These are phyloP conservation scores for Patella ulyssiponensis DNA, from an alignment of 2,888 invertebrate genomes.

Conservation along the genomic window DNA sequence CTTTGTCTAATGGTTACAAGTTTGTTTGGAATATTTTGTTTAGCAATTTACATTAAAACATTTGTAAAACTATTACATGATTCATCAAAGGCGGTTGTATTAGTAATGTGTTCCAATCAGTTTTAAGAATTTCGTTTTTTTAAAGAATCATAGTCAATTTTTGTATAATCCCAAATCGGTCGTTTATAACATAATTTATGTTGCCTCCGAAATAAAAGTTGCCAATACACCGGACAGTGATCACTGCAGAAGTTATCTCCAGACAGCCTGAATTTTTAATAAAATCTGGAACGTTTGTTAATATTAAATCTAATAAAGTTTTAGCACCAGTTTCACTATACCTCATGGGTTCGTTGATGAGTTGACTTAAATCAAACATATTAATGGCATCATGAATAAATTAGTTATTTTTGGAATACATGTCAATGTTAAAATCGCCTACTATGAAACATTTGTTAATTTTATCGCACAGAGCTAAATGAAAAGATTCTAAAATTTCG, in stretches of 20 bases:
- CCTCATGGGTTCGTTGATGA: neutral
- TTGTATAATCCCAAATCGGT: neutral
- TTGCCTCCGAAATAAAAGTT: neutral
- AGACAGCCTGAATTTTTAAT: neutral
- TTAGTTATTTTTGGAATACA: neutral
- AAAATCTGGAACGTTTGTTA: neutral
- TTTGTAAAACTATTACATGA: neutral
- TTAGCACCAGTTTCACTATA: neutral
- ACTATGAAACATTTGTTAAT: neutral
- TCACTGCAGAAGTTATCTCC: neutral
- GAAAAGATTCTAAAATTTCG: constrained; percentile 3
- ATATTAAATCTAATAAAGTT: neutral
- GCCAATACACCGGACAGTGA: constrained; percentile 1
- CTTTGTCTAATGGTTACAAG: neutral
- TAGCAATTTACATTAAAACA: neutral
- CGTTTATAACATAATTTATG: neutral
- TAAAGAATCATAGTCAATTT: neutral
- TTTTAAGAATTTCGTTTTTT: neutral
- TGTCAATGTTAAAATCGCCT: constrained; percentile 2
- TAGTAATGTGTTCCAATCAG: neutral
- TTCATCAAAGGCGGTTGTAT: neutral
- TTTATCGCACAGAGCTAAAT: neutral
- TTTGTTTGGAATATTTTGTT: neutral
- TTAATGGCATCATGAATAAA: constrained; percentile 5
- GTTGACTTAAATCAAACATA: neutral